Evolutionary conservation across 2,888 invertebrate genomes (phyloP), one percentile per base, ranked within the genome.

Genomic region (Catocala nupta): DNA sequence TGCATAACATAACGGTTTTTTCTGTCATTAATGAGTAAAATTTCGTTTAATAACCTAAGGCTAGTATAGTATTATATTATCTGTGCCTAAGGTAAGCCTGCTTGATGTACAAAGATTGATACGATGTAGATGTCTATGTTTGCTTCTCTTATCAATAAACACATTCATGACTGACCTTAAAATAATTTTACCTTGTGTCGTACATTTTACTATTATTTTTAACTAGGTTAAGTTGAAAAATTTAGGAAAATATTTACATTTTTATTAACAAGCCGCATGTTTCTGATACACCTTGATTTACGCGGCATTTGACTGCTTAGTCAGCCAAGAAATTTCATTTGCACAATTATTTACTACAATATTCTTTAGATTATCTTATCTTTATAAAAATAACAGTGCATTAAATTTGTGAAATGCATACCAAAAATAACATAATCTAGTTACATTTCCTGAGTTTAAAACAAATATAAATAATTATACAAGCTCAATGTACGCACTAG

Each of bases 151-250:
- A 83, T 83, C 83, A 74, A 62, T 52, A 67, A 71, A 71, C 73
- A 77, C 63, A 79, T 73, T 71, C 65, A 63, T 61, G 68, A 51
- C 67, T 73, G 80, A 81, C 82, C 83, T 82, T 82, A 75, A 72
- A 75, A 55, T 68, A 63, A 68, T 68, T 50, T 71, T 78, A 70
- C 70, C 71, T 70, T 67, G 77, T 70, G 70, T 65, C 63, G 55
- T 63, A 51, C 64, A 71, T 75, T 77, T 77, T 74, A 49, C 44
- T 67, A 63, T 34, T 63, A 58, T 52, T 71, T 64, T 62, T 65
- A 71, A 73, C 56, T 77, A 71, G 78, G 73, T 68, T 78, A 65
- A 59, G 57, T 68, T 61, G 51, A 69, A 65, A 66, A 65, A 42
- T 60, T 65, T 51, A 36, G 16, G 25, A 61, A 56, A 61, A 63